Base-by-base conservation (phyloP, 2,797 vertebrate species). In the Premnoplex brunnescens region DNA sequence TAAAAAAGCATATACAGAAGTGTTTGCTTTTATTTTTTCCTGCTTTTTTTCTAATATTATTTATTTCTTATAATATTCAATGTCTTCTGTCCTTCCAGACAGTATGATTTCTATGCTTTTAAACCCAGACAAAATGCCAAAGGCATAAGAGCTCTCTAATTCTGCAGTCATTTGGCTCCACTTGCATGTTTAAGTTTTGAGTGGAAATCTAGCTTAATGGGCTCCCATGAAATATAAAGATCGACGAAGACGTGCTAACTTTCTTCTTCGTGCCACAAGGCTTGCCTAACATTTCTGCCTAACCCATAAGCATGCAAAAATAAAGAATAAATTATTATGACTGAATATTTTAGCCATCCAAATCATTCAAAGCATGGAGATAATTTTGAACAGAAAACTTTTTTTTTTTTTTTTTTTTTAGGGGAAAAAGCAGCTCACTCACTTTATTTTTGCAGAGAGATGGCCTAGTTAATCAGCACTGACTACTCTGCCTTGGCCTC, bases 381-480 rank as follows among this genome's bases (percentile, higher is more conserved):
- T 76, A 82, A 85, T 96, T 97, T 95, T 95, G 72, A 98, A 93
- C 58, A 14, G 21, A 88, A 51, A 10, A 34, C 6, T 94, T 43
- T 20, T 44, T 44, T 44, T 21, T 96, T 91, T 88, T 41, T 94
- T 41, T 94, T 20, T 44, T 44, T 44, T 44, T 44, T 96, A 62
- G 14, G 14, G 24, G 69, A 52, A 52, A 96, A 96, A 58, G 2
- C 18, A 96, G n/a, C n/a, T n/a, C n/a, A n/a, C 56, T 88, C 89
- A 79, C 77, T 94, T 93, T 93, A 92, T 96, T 91, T 95, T 84
- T 95, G 21, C 83, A 93, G 85, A 95, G 58, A 96, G 44, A 41
- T 90, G 51, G 89, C 84, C 93, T 80, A 94, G 64, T 95, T 97
- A 97, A 98, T 97, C 91, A 97, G 44, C 76, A 88, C 78, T 96